Conservation (phyloP, 2,888 invertebrate genomes). For the Hetaerina titia region DNA sequence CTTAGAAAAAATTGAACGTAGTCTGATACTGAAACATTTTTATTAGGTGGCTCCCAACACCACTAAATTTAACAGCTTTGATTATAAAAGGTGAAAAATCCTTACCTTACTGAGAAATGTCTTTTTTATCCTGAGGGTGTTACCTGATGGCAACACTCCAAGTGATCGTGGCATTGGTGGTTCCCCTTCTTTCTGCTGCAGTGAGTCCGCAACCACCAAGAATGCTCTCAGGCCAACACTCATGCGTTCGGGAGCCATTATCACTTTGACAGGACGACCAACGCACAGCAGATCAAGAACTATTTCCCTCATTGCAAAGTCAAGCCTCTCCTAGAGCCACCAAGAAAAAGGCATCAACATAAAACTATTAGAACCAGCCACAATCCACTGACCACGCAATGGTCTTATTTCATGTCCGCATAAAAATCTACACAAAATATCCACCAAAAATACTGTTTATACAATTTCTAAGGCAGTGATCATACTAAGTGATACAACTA, state of each 20-base stretch:
- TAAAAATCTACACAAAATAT: background rate
- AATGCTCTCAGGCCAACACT: conserved; percentile 98
- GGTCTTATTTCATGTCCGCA: background rate
- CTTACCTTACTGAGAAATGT: conserved; percentile 93
- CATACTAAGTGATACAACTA: too few species aligned
- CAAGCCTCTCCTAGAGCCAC: conserved; percentile 87
- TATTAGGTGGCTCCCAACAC: too few species aligned
- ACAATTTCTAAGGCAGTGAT: too few species aligned
- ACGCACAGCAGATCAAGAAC: conserved; percentile 98
- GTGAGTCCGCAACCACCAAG: conserved; percentile 97
- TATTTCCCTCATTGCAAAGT: conserved; percentile 99
- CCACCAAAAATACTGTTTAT: too few species aligned
- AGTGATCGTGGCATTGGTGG: conserved; percentile 99
- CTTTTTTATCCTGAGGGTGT: conserved; percentile 95
- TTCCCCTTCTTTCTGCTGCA: conserved; percentile 99
- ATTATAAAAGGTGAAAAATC: background rate
- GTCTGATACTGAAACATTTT: too few species aligned
- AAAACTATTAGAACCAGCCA: too few species aligned
- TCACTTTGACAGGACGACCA: conserved; percentile 94
- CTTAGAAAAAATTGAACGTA: too few species aligned
- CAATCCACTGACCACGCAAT: too few species aligned
- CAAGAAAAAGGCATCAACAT: background rate
- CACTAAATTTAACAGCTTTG: too few species aligned
- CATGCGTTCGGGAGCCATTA: conserved; percentile 97
- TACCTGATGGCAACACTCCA: conserved; percentile 96